phyloP scores from a whole-genome alignment of 1,140 invertebrate genomes.

The Aricia agestis region DNA sequence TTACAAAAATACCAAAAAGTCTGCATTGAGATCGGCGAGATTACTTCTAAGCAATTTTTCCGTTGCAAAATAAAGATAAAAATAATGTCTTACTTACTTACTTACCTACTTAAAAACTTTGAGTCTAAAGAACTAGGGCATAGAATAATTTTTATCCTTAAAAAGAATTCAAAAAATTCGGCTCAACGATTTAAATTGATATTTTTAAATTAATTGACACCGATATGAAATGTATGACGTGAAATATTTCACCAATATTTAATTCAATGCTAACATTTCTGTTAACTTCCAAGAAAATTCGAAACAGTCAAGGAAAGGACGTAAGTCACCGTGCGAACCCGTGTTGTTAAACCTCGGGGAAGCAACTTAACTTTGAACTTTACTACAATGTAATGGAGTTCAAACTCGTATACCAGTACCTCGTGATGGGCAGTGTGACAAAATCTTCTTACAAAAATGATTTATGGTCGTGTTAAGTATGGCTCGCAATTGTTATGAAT shows the following conservation, averaged over 20 bases:
- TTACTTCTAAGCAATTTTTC: no score
- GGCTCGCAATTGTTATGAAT: slow-evolving; percentile 69
- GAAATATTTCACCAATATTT: background rate
- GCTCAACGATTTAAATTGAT: background rate
- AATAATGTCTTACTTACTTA: no score
- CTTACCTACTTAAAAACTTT: no score
- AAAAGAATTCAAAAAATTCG: no score
- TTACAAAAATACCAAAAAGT: no score
- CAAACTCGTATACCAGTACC: slow-evolving; percentile 22
- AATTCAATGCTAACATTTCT: background rate
- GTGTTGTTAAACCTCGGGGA: background rate
- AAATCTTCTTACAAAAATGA: slow-evolving; percentile 72
- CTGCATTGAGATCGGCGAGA: no score
- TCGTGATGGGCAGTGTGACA: slow-evolving; percentile 63
- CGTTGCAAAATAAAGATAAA: no score
- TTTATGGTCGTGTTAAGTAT: slow-evolving; percentile 72
- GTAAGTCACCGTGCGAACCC: background rate
- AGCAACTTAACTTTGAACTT: background rate
- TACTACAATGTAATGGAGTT: background rate
- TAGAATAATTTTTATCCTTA: no score
- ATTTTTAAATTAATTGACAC: background rate
- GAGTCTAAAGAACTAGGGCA: no score
- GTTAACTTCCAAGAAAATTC: slow-evolving; percentile 5
- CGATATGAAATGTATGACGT: background rate
- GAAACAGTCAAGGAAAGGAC: background rate